Percentiles rank a stretch among this genome's conserved stretches.
Conservation (phyloP, 2,888 invertebrate species). For the Actias luna region DNA sequence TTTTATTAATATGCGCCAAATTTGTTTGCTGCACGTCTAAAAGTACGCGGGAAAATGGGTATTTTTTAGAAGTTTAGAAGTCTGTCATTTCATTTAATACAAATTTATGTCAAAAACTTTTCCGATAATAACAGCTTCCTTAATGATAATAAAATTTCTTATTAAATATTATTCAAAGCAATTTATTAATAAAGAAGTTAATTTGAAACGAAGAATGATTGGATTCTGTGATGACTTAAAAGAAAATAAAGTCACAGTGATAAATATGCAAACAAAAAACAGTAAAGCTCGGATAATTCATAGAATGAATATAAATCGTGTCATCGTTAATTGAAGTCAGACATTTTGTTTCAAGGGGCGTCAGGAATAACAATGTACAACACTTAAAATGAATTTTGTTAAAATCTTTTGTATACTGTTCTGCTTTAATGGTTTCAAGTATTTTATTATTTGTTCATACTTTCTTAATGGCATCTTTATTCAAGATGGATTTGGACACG, state of each 20-base stretch:
- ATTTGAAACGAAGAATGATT: constrained; percentile 32
- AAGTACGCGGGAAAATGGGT: too few relatives aligned
- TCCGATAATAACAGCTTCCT: too few relatives aligned
- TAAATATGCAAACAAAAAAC: constrained; percentile 54
- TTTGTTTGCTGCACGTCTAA: too few relatives aligned
- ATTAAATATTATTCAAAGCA: background rate
- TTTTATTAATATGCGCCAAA: too few relatives aligned
- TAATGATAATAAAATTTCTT: too few relatives aligned
- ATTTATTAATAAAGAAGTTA: background rate
- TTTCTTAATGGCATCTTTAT: background rate
- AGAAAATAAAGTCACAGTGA: constrained; percentile 47
- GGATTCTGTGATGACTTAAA: constrained; percentile 35
- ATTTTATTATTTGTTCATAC: constrained; percentile 1
- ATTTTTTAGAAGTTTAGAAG: too few relatives aligned
- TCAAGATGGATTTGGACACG: background rate
- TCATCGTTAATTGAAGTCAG: constrained; percentile 57
- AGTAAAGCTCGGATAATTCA: constrained; percentile 48
- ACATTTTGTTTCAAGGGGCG: constrained; percentile 43
- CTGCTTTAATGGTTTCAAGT: background rate
- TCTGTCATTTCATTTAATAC: too few relatives aligned
- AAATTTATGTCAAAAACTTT: too few relatives aligned
- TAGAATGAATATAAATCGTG: constrained; percentile 61
- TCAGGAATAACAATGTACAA: constrained; percentile 41
- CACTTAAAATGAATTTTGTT: constrained; percentile 22
- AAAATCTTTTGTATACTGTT: constrained; percentile 23